Base-by-base conservation (phyloP, 2,888 invertebrate species). In the Cremastinae sp. region DNA sequence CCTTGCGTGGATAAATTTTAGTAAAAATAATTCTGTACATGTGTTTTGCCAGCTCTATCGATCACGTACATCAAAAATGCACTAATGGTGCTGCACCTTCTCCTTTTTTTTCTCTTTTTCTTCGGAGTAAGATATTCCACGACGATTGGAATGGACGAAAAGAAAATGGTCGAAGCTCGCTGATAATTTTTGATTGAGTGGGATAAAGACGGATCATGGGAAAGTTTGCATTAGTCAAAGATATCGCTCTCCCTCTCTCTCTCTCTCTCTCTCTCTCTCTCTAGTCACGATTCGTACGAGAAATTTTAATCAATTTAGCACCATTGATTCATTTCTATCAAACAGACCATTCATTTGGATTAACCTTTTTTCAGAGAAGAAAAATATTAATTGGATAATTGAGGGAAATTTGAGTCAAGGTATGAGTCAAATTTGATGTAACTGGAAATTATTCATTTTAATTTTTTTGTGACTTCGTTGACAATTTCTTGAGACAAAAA, bases 11-110 rank as follows among this genome's bases (percentile, higher is more conserved):
- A 69, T 69, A 43, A 58, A n/a, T 43, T 51, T 41, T 12, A 22
- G 35, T 16, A 55, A 61, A 61, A 66, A 61, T 43, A 20, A 51
- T 62, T 10, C 56, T 12, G 20, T 41, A 58, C 39, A n/a, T 28
- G 10, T 65, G 61, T 14, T 12, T 45, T 20, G 53, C 39, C 37
- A 69, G 49, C 58, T 43, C 49, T 74, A 74, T 74, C 74, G 69
- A 64, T 69, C 74, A 74, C 69, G 68, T 69, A 64, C 69, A 69
- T 74, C 69, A 58, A 69, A 69, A 58, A 37, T 22, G 8, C 22
- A 35, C 69, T 74, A 69, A 74, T 69, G 51, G 69, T 49, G 69
- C 74, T 74, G 74, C 74, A 64, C 74, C 74, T 56, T 69, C 28
- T 28, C 28, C 28, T 28, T 28, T 5, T 28, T 5, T 5, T 5